Conservation (phyloP, 2,113 vertebrate species). For the Crotalus viridis region DNA sequence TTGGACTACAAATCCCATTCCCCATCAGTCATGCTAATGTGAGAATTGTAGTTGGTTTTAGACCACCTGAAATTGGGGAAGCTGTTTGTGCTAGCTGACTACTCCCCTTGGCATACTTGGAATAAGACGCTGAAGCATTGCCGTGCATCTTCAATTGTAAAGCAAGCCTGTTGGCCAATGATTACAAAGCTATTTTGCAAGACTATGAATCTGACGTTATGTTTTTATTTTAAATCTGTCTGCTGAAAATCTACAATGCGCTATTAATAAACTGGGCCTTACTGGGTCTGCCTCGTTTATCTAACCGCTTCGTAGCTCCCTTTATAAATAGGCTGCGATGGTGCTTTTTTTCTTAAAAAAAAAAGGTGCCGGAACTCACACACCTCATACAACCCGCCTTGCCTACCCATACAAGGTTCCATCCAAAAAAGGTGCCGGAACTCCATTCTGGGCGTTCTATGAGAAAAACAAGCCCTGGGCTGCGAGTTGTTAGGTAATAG, state of each 20-base stretch:
- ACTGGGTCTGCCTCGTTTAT: background rate
- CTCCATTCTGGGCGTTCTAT: too few species aligned
- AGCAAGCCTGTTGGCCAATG: background rate
- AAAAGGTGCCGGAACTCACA: too few species aligned
- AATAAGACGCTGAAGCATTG: background rate
- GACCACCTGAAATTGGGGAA: background rate
- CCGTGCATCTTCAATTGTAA: background rate
- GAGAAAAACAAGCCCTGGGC: background rate
- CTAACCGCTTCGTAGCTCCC: background rate
- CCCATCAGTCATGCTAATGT: background rate
- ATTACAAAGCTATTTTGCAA: background rate
- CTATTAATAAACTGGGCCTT: background rate
- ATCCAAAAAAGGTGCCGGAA: too few species aligned
- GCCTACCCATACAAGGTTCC: too few species aligned
- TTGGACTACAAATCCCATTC: background rate
- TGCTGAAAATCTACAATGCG: background rate
- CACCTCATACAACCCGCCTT: too few species aligned
- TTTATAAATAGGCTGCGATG: background rate
- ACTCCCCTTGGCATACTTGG: background rate
- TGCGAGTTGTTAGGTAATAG: background rate
- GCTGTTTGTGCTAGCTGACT: background rate
- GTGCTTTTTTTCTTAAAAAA: too few species aligned
- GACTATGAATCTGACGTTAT: background rate
- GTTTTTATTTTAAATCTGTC: background rate
- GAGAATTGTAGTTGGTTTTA: background rate